Conservation (phyloP, 2,888 invertebrate species). For the Eueremaeus valkanovi region DNA sequence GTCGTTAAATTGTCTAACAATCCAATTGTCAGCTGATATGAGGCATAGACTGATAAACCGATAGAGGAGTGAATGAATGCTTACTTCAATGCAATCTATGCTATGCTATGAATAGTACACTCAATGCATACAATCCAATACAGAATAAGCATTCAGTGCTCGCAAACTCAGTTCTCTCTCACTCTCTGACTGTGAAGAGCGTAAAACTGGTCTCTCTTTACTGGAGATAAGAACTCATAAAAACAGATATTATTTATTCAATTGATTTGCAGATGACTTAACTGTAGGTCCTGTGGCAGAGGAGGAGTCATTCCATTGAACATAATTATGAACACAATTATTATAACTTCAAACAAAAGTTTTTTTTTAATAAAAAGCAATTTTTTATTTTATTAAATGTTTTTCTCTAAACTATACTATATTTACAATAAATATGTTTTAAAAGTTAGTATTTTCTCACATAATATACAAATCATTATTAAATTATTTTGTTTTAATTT, state of each 20-base stretch:
- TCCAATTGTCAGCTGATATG: neutral
- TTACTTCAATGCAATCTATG: neutral
- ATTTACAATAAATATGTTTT: neutral
- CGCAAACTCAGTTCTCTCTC: neutral
- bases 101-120: neutral
- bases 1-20: neutral
- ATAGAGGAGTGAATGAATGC: neutral
- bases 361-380: neutral
- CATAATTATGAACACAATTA: neutral
- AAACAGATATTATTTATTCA: too few species aligned
- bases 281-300: neutral
- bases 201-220: slow-evolving; percentile 6
- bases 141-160: neutral
- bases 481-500: neutral
- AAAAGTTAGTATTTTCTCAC: slow-evolving; percentile 2
- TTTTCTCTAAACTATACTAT: neutral
- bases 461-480: neutral
- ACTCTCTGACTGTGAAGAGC: neutral
- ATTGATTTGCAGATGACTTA: neutral
- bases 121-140: neutral
- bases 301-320: neutral
- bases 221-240: too few species aligned
- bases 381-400: neutral
- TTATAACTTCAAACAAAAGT: neutral
- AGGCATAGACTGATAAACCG: too few species aligned